A percentile compares a stretch with the other conserved stretches of the same genome.
Conservation (phyloP, 2,888 invertebrate genomes). For the Drosophila helvetica region DNA sequence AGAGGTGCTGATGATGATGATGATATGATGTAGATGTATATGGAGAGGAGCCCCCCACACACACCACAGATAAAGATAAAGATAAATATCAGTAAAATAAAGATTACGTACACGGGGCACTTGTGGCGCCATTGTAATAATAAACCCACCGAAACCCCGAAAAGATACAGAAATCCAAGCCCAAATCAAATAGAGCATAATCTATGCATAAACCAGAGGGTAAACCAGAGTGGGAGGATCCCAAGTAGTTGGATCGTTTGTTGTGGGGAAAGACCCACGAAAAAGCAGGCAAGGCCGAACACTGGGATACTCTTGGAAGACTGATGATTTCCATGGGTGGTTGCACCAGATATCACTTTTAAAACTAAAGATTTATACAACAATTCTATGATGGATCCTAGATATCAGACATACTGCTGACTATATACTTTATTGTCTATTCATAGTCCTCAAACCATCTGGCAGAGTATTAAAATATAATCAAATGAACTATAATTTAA, state of each 20-base stretch:
- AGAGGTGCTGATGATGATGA: constrained; percentile 24
- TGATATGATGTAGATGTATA: constrained; percentile 36
- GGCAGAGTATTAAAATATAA: too few species aligned
- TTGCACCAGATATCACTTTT: too few species aligned
- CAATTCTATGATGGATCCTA: too few species aligned
- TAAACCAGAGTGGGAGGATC: neutral
- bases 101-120: constrained; percentile 53
- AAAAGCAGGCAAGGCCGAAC: too few species aligned
- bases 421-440: too few species aligned
- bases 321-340: too few species aligned
- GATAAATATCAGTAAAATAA: constrained; percentile 40
- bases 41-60: constrained; percentile 51
- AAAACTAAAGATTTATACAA: too few species aligned
- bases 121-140: constrained; percentile 80
- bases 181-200: constrained; percentile 80
- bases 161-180: constrained; percentile 53
- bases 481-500: neutral
- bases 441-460: too few species aligned
- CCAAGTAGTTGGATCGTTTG: constrained; percentile 24
- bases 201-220: constrained; percentile 36
- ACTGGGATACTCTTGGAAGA: too few species aligned
- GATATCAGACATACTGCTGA: too few species aligned
- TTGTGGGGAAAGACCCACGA: too few species aligned
- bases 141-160: constrained; percentile 64
- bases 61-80: constrained; percentile 38